These are phyloP conservation scores for Drosophila setifemur DNA, from an alignment of 1,140 invertebrate species.

Conservation along the genomic window DNA sequence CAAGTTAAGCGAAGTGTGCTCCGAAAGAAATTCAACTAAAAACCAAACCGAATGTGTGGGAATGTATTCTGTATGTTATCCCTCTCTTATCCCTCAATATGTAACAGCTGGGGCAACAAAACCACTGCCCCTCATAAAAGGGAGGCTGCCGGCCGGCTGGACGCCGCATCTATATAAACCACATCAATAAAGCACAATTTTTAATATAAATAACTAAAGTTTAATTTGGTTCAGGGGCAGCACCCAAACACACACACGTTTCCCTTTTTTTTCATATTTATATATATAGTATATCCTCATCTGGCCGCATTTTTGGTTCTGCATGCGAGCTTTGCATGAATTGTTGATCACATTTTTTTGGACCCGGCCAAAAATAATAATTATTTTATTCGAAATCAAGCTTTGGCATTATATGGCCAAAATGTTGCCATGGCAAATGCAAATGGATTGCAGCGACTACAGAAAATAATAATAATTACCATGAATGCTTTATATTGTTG, in stretches of 20 bases:
- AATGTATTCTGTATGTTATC: not conserved
- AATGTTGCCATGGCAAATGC: not conserved
- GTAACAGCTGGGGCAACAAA: slow-evolving; percentile 54
- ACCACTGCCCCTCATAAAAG: slow-evolving; percentile 55
- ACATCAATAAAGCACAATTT: slow-evolving; percentile 79
- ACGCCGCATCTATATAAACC: slow-evolving; percentile 49
- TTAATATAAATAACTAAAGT: slow-evolving; percentile 81
- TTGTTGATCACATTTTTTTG: slow-evolving; percentile 45
- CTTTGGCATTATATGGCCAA: slow-evolving; percentile 1
- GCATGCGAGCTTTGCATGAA: slow-evolving; percentile 32
- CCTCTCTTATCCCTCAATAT: slow-evolving; percentile 18
- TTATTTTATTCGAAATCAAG: slow-evolving; percentile 54
- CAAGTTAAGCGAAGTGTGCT: slow-evolving; percentile 55
- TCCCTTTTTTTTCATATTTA: no score
- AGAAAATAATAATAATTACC: not conserved
- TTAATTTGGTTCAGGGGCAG: slow-evolving; percentile 59
- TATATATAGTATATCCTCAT: no score
- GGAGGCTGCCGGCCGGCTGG: slow-evolving; percentile 17
- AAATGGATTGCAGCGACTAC: slow-evolving; percentile 4
- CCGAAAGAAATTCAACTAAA: slow-evolving; percentile 44
- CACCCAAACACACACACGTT: slow-evolving; percentile 2
- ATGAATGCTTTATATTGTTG: not conserved
- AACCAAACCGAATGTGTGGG: slow-evolving; percentile 14
- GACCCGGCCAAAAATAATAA: slow-evolving; percentile 46
- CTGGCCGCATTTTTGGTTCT: slow-evolving; percentile 12